Evolutionary conservation across 1,140 invertebrate species (phyloP).

Genomic region (Holotrichia oblita): DNA sequence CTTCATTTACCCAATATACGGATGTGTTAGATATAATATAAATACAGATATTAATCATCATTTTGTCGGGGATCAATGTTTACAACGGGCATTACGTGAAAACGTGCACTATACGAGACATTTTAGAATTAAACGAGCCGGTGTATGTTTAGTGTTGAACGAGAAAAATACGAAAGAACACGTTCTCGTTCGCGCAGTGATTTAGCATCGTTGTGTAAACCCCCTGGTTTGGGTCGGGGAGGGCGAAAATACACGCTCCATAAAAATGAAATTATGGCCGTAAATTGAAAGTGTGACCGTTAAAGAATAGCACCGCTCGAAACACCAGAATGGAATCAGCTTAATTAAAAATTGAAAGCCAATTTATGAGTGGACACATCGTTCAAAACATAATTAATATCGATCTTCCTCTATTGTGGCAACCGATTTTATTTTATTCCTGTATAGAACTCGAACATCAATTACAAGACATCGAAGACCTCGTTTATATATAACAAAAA

Average conservation of each 20-base stretch:
- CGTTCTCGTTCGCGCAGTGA: not conserved
- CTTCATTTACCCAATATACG: no score
- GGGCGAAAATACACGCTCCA: not conserved
- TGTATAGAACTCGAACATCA: no score
- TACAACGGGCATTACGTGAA: no score
- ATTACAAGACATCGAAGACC: no score
- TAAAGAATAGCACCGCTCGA: not conserved
- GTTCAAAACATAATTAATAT: conserved; percentile 6
- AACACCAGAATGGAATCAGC: not conserved
- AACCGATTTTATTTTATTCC: not conserved
- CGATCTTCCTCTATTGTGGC: not conserved
- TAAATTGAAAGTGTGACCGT: conserved; percentile 11
- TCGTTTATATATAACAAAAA: no score
- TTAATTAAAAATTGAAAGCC: conserved; percentile 13
- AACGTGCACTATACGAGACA: no score
- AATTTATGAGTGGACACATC: not conserved
- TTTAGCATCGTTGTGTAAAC: conserved; percentile 3
- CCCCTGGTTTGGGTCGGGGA: not conserved
- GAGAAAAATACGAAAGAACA: no score
- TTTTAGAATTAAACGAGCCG: no score
- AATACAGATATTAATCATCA: no score
- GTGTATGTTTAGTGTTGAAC: no score
- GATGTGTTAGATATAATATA: no score
- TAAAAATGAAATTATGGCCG: conserved; percentile 17
- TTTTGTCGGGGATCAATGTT: no score